Evolutionary conservation across 2,888 invertebrate species (phyloP).

Genomic region (Ctena decussata): DNA sequence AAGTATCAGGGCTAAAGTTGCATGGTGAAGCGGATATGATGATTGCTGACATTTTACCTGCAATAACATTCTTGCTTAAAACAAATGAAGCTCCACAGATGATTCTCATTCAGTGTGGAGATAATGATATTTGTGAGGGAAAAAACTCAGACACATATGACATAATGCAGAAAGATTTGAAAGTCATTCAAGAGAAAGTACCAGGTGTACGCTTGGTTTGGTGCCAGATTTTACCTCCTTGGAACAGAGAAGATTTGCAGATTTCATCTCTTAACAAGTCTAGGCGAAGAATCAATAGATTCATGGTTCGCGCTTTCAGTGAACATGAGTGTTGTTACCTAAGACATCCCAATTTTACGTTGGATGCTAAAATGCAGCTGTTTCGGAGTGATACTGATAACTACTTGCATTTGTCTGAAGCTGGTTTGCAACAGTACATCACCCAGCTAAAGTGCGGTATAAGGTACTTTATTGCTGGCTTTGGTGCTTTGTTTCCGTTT

Average conservation of each 20-base stretch:
- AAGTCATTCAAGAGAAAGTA: conserved; percentile 34
- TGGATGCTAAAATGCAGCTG: conserved; percentile 22
- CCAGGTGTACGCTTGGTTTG: conserved; percentile 50
- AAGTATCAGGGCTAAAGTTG: conserved; percentile 21
- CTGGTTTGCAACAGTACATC: conserved; percentile 44
- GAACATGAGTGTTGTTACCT: conserved; percentile 49
- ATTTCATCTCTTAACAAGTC: conserved; percentile 42
- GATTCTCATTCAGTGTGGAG: conserved; percentile 57
- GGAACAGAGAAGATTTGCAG: conserved; percentile 13
- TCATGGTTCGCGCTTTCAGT: conserved; percentile 43
- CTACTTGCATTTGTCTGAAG: conserved; percentile 36
- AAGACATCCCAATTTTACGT: conserved; percentile 35
- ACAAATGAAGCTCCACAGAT: conserved; percentile 31
- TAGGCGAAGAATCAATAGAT: conserved; percentile 46
- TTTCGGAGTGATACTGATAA: conserved; percentile 31
- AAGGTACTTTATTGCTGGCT: conserved; percentile 46
- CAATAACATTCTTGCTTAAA: conserved; percentile 46
- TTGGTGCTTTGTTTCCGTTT: conserved; percentile 50
- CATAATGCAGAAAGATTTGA: conserved; percentile 32
- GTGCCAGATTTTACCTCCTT: conserved; percentile 47
- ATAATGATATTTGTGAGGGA: conserved; percentile 41
- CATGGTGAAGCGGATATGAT: conserved; percentile 51
- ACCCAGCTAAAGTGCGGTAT: conserved; percentile 40
- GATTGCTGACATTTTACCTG: conserved; percentile 29
- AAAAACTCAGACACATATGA: conserved; percentile 30